Base-by-base conservation (phyloP, 2,888 invertebrate genomes). In the Andrena chrysosceles region DNA sequence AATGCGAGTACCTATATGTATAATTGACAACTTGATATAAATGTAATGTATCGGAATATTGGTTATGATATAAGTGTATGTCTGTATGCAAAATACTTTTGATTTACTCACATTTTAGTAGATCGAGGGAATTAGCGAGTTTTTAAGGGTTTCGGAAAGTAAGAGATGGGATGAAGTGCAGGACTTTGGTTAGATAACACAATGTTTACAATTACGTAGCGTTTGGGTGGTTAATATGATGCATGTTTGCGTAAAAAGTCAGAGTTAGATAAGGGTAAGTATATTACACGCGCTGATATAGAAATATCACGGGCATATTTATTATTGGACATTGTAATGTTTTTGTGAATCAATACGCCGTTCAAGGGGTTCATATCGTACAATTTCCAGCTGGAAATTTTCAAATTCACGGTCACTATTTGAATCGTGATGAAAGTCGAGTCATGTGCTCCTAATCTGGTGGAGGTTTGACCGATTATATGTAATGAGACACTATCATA, bases 261-360 rank as follows among this genome's bases (percentile, higher is more conserved):
- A 0, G 35, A 10, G 35, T 42, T 42, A 42, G 42, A 42, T 42
- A 42, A 42, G 10, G 42, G 42, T 42, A 0, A 42, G 42, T 42
- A 42, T 0, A 13, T 42, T 42, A 42, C 42, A 42, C 13, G 13
- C 0, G 13, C 26, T 48, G 74, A 74, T 68, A 74, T 16, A 52
- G 7, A 31, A 73, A 79, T 75, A 79, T 79, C 35, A 2, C 10
- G 2, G 16, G 13, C 13, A 8, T n/a, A 59, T 52, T 73, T 73
- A 73, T 69, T 78, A 75, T 75, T 75, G 75, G 68, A 63, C 29
- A 68, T 62, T 60, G 13, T 31, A 52, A 62, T 73, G 13, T n/a
- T 29, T 59, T 35, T 52, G 20, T 29, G 3, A 56, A 33, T 26
- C n/a, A 13, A 3, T 29, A 6, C 0, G 20, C 2, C 20, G 16